Evolutionary conservation across 2,797 vertebrate genomes (phyloP).

Genomic region (Coregonus sp.): DNA sequence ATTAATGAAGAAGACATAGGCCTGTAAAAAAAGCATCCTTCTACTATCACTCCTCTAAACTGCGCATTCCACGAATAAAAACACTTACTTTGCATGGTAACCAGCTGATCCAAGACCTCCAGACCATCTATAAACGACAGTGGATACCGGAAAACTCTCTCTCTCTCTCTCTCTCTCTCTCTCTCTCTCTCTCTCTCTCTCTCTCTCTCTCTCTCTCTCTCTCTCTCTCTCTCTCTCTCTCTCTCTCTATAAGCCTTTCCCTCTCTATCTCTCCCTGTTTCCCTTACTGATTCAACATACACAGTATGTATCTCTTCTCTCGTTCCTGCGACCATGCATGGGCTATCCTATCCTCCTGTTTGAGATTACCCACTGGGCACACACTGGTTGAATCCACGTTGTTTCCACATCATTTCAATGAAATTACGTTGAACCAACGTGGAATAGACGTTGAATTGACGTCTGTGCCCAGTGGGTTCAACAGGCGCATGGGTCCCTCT

Average conservation of each 20-base stretch:
- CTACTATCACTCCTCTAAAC: background rate
- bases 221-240: background rate
- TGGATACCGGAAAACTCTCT: constrained; percentile 11
- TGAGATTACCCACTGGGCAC: background rate
- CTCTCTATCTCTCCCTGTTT: background rate
- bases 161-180: background rate
- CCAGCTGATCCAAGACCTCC: background rate
- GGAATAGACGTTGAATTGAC: no score
- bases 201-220: background rate
- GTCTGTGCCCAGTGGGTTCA: background rate
- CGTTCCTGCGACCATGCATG: no score
- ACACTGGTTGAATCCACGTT: no score
- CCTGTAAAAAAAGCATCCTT: background rate
- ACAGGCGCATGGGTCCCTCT: constrained; percentile 2
- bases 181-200: background rate
- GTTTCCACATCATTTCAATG: no score
- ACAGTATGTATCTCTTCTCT: no score
- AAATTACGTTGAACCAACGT: no score
- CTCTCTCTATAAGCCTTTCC: background rate
- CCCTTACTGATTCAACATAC: background rate
- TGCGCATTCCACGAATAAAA: background rate
- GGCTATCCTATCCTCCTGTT: background rate
- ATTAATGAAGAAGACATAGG: background rate
- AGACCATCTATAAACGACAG: background rate
- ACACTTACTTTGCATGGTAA: constrained; percentile 41